Conservation (phyloP, 1,140 invertebrate genomes). For the Dendrolimus kikuchii region DNA sequence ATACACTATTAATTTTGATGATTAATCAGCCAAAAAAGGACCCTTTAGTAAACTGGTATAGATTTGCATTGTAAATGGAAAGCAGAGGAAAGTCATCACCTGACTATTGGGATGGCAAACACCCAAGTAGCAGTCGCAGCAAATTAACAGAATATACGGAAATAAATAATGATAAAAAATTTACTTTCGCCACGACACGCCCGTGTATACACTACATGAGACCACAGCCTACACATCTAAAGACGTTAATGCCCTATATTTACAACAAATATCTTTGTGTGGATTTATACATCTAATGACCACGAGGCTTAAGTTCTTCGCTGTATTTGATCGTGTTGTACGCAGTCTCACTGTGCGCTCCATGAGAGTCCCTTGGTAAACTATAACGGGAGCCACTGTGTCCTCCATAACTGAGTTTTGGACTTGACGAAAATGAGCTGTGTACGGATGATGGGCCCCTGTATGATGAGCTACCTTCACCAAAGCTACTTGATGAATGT, state of each 20-base stretch:
- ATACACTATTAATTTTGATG: too few species aligned
- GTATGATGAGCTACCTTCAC: constrained; percentile 40
- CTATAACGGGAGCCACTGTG: constrained; percentile 36
- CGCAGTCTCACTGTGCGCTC: constrained; percentile 47
- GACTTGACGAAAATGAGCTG: constrained; percentile 40
- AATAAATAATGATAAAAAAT: constrained; percentile 42
- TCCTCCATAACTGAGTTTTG: constrained; percentile 55
- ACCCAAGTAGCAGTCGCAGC: constrained; percentile 12
- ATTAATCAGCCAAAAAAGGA: too few species aligned
- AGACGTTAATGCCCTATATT: constrained; percentile 23
- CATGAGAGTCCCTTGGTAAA: constrained; percentile 43
- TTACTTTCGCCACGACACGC: constrained; percentile 29
- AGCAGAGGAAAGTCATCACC: too few species aligned
- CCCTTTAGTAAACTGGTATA: too few species aligned
- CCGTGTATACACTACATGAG: constrained; percentile 18
- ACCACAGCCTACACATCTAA: constrained; percentile 18
- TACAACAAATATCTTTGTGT: constrained; percentile 19
- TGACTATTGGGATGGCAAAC: constrained; percentile 9
- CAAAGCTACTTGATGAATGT: constrained; percentile 32
- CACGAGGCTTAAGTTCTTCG: constrained; percentile 52
- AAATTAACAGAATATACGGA: constrained; percentile 41
- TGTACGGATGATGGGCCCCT: constrained; percentile 34
- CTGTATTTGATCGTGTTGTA: constrained; percentile 68
- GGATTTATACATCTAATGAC: constrained; percentile 27
- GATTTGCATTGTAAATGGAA: too few species aligned